These are phyloP conservation scores for Falco naumanni DNA, from an alignment of 2,797 vertebrate species.

Conservation along the genomic window DNA sequence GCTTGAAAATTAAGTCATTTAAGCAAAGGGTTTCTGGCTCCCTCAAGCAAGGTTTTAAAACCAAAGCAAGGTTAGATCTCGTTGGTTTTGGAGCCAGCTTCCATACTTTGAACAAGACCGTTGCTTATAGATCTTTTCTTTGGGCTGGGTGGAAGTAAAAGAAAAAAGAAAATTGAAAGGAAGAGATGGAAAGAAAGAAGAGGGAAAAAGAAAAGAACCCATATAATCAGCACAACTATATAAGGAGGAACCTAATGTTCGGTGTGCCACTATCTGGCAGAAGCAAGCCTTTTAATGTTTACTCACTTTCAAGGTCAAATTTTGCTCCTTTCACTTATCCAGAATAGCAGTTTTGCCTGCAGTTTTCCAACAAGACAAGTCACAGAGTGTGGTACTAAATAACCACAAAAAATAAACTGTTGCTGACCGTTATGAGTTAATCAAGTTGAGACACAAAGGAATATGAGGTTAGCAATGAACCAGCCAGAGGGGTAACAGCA, in stretches of 20 bases:
- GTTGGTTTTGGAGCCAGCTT: neutral
- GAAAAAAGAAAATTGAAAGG: neutral
- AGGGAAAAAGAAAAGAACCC: neutral
- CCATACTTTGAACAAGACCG: neutral
- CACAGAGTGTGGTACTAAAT: neutral
- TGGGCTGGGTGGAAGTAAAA: neutral
- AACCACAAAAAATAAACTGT: neutral
- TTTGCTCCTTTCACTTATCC: neutral
- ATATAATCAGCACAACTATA: neutral
- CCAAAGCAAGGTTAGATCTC: neutral
- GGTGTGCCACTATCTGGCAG: neutral
- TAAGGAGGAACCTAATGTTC: neutral
- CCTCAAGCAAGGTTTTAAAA: slow-evolving; percentile 41
- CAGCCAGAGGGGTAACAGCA: neutral
- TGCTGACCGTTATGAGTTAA: neutral
- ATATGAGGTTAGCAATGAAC: neutral
- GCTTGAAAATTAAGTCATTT: slow-evolving; percentile 57
- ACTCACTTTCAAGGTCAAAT: neutral
- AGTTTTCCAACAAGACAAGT: neutral
- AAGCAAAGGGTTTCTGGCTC: slow-evolving; percentile 5
- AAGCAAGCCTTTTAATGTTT: neutral
- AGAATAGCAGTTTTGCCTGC: neutral
- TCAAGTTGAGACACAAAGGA: neutral
- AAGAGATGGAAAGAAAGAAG: neutral
- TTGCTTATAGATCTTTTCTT: neutral